phyloP scores from a whole-genome alignment of 2,888 invertebrate genomes.

The Bruchidius siliquastri region DNA sequence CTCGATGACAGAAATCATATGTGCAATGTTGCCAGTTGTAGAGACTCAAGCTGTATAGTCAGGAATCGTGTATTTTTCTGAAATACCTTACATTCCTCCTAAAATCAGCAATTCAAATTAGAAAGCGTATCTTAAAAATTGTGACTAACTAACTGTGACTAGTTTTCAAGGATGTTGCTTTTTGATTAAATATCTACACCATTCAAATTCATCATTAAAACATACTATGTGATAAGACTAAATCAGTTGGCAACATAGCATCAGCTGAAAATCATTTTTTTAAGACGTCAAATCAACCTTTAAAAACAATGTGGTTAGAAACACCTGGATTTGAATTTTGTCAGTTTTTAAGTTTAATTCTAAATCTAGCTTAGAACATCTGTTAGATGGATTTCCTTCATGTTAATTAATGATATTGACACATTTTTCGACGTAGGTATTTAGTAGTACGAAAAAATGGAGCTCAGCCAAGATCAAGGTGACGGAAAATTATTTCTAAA shows the following conservation, averaged over 20 bases:
- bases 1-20: neutral
- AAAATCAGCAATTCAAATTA: no score
- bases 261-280: neutral
- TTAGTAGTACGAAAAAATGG: neutral
- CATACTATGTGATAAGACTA: no score
- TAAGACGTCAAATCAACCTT: neutral
- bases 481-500: slow-evolving; percentile 12
- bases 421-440: neutral
- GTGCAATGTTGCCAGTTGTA: neutral
- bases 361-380: no score
- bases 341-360: neutral
- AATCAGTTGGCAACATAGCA: neutral
- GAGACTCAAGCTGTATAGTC: no score
- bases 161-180: no score
- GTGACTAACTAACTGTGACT: no score
- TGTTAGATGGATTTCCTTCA: neutral
- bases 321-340: neutral
- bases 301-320: neutral
- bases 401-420: neutral
- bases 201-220: no score
- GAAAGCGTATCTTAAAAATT: no score
- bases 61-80: no score
- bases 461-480: neutral
- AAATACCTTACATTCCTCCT: no score
- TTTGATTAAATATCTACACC: no score